phyloP scores from a whole-genome alignment of 2,113 vertebrate genomes.

The Tylochromis polylepis region DNA sequence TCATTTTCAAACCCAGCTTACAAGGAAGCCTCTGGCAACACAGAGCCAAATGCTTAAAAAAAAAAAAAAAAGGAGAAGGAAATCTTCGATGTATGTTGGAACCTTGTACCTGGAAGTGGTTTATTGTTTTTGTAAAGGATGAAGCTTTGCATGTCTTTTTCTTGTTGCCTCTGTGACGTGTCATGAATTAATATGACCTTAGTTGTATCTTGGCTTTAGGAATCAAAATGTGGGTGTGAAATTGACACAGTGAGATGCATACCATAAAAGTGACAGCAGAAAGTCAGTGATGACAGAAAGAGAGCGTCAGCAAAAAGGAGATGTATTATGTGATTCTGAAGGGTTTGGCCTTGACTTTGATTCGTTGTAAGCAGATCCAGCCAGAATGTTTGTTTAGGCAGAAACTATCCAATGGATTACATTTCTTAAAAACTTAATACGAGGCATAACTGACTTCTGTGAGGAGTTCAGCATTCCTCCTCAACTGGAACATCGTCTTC shows the following conservation, averaged over 20 bases:
- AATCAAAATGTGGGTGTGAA: neutral
- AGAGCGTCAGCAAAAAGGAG: neutral
- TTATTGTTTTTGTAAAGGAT: slow-evolving; percentile 34
- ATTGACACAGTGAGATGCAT: neutral
- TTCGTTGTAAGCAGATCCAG: slow-evolving; percentile 8
- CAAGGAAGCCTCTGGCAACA: slow-evolving; percentile 52
- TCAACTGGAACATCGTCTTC: slow-evolving; percentile 2
- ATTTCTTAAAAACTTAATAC: slow-evolving; percentile 4
- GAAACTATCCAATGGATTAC: neutral
- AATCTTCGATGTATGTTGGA: slow-evolving; percentile 15
- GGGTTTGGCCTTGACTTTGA: slow-evolving; percentile 2
- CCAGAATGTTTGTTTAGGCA: slow-evolving; percentile 35
- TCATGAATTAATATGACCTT: neutral
- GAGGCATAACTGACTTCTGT: neutral
- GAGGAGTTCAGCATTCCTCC: slow-evolving; percentile 24
- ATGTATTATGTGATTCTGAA: slow-evolving; percentile 13
- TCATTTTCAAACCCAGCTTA: slow-evolving; percentile 74
- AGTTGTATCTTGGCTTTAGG: neutral
- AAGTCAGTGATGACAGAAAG: slow-evolving; percentile 4
- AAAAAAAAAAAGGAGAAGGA: slow-evolving; percentile 25
- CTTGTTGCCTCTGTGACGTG: neutral
- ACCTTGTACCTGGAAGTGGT: slow-evolving; percentile 46
- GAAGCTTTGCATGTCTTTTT: neutral
- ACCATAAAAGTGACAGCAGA: slow-evolving; percentile 22
- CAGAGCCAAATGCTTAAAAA: slow-evolving; percentile 10